A percentile compares a stretch with the other conserved stretches of the same genome.
Evolutionary conservation across 2,888 invertebrate genomes (phyloP).

Genomic region (Phlogophora meticulosa): DNA sequence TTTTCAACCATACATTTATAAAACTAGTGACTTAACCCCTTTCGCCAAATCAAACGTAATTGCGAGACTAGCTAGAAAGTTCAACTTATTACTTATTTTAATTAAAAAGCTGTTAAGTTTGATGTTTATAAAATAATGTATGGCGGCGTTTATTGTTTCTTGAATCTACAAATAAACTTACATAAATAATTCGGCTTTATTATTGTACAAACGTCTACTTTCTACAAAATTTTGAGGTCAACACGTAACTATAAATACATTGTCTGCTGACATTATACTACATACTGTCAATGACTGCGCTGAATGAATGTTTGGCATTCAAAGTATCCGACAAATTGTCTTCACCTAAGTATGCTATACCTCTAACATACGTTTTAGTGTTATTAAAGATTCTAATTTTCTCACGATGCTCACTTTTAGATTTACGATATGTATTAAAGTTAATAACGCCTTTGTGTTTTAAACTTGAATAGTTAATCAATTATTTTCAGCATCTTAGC

Average conservation of each 20-base stretch:
- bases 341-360: constrained; percentile 22
- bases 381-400: constrained; percentile 46
- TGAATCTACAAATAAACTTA: constrained; percentile 1
- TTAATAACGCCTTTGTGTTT: constrained; percentile 4
- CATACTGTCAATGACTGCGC: constrained; percentile 5
- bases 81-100: neutral
- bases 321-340: constrained; percentile 24
- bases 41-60: neutral
- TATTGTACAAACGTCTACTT: constrained; percentile 6
- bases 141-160: neutral
- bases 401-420: constrained; percentile 24
- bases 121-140: neutral
- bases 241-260: constrained; percentile 12
- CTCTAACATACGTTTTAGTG: neutral
- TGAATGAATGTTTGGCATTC: constrained; percentile 21
- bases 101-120: constrained; percentile 5
- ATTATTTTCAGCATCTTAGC: neutral
- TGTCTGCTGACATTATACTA: too few relatives aligned
- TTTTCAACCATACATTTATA: neutral
- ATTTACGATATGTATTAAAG: constrained; percentile 1
- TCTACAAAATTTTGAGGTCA: constrained; percentile 6
- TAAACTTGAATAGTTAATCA: neutral
- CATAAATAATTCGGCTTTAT: neutral
- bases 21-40: neutral
- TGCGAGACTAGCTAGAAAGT: neutral